Conservation (phyloP, 2,113 vertebrate species). For the Acrocephalus kingi region DNA sequence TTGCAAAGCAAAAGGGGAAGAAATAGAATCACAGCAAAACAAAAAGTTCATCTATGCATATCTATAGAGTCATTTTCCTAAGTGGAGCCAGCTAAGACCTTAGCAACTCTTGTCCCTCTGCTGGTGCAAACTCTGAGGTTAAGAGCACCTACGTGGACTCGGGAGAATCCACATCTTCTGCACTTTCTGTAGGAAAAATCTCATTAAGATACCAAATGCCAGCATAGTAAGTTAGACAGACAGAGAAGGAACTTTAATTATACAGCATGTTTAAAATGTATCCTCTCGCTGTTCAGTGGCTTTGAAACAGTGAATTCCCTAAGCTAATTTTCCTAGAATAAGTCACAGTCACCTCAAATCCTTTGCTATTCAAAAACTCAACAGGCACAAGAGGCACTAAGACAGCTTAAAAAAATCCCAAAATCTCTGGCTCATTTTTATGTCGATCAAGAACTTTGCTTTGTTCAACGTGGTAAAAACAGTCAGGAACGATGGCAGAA, state of each 20-base stretch:
- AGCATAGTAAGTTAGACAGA: background rate
- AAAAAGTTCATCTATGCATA: background rate
- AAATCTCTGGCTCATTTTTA: background rate
- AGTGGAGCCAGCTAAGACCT: background rate
- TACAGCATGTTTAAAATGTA: background rate
- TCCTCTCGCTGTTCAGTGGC: background rate
- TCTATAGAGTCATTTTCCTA: accelerated
- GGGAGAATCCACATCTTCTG: background rate
- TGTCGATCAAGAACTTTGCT: background rate
- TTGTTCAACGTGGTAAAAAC: background rate
- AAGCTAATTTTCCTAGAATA: background rate
- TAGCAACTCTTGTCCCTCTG: background rate
- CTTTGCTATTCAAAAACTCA: background rate
- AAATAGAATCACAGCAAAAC: background rate
- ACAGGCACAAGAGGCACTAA: background rate
- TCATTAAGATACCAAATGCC: background rate
- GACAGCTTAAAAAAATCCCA: background rate
- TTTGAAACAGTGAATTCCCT: background rate
- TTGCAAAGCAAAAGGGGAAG: background rate
- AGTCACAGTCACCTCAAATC: background rate
- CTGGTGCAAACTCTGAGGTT: background rate
- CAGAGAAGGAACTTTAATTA: background rate
- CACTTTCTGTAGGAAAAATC: background rate
- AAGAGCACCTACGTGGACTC: accelerated
- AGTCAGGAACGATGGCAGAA: background rate